A percentile compares a stretch with the other conserved stretches of the same genome.
Conservation (phyloP, 2,113 vertebrate species). For the human (Homo sapiens) region GRCh38 chr4:173130501-173131000, state of each 20-base stretch:
- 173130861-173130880: slow-evolving; percentile 28
- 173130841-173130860: slow-evolving; percentile 50
- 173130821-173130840: slow-evolving; percentile 60
- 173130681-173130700: background rate
- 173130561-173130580: background rate
- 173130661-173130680: background rate
- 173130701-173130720: background rate
- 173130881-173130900: slow-evolving; percentile 52
- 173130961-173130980: background rate
- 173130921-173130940: slow-evolving; percentile 24
- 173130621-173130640: background rate
- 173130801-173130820: slow-evolving; percentile 50
- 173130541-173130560: background rate
- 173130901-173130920: slow-evolving; percentile 42
- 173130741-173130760: background rate
- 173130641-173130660: background rate
- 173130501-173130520: background rate
- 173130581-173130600: slow-evolving; percentile 12
- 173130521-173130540: background rate
- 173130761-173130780: background rate
- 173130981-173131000: background rate
- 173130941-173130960: slow-evolving; percentile 41
- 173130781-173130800: background rate
- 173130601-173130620: slow-evolving; percentile 7
- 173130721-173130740: background rate